phyloP scores from a whole-genome alignment of 1,140 invertebrate species.

The Gryon sp. region DNA sequence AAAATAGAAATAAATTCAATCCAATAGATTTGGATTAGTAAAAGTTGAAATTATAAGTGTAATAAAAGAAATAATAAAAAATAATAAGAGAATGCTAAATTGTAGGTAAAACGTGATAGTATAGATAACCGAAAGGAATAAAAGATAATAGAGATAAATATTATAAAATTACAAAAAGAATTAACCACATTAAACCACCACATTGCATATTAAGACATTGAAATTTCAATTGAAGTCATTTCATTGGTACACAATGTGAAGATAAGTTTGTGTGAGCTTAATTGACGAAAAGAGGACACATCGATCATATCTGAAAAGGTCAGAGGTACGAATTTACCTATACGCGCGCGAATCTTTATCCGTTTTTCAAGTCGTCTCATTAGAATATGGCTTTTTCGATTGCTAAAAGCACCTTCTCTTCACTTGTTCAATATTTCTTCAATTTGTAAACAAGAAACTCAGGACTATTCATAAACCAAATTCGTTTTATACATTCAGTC shows the following conservation, averaged over 20 bases:
- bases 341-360: slow-evolving; percentile 4
- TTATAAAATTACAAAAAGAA: too few relatives aligned
- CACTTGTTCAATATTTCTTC: not conserved
- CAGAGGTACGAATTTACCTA: slow-evolving; percentile 36
- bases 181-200: not conserved
- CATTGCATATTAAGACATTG: not conserved
- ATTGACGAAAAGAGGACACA: slow-evolving; percentile 56
- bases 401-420: not conserved
- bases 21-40: too few relatives aligned
- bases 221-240: slow-evolving; percentile 12
- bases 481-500: too few relatives aligned
- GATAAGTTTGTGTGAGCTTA: slow-evolving; percentile 44
- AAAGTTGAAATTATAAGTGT: too few relatives aligned
- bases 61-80: too few relatives aligned
- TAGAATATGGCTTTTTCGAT: slow-evolving; percentile 10
- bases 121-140: too few relatives aligned
- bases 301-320: slow-evolving; percentile 55
- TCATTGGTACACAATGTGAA: slow-evolving; percentile 5
- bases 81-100: too few relatives aligned
- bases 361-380: slow-evolving; percentile 13
- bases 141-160: too few relatives aligned
- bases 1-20: too few relatives aligned
- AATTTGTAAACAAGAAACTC: not conserved
- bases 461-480: too few relatives aligned
- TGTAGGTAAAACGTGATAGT: too few relatives aligned